Evolutionary conservation across 2,797 vertebrate genomes (phyloP), one percentile per base, ranked within the genome.

Genomic region (Sebastiscus albofasciatus): DNA sequence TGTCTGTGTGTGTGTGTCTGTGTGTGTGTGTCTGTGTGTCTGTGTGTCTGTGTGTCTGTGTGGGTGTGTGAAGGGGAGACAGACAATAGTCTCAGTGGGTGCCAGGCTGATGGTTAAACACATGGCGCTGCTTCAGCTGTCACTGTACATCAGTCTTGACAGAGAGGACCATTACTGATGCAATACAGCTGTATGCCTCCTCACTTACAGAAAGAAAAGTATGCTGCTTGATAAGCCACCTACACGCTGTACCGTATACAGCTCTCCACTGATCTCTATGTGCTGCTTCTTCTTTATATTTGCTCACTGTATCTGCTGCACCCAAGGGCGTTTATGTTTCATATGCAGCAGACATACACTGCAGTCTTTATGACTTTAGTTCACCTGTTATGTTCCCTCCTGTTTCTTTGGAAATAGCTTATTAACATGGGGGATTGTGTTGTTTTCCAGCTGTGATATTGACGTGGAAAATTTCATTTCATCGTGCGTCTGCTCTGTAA

Each of bases 61-160:
- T 62, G 27, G 16, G 59, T 52, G 59, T 52, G 27, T 34, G 71
- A 46, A 6, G 42, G 16, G 16, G 42, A 39, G 33, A 24, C 34
- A 70, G 52, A 81, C 69, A 72, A 75, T 68, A 81, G 76, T 52
- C 65, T 70, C 72, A 67, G 75, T 72, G 64, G 66, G 77, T 77
- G 29, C 71, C 81, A 66, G 75, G 73, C 83, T 77, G 78, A 77
- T 62, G 72, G 69, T 66, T 56, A 46, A 69, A 83, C 76, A 70
- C 68, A 69, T 67, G 62, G 80, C 34, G 65, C 58, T 56, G 72
- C 80, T 34, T 85, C 77, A 90, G 75, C 82, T 85, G 81, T 77
- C 74, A 66, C 61, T 52, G 54, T 13, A 46, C 36, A 83, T 82
- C 75, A 14, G 77, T 64, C 39, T 71, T 8, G 1, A 49, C 72